Percentiles rank a stretch among this genome's conserved stretches.
phyloP scores from a whole-genome alignment of 2,888 invertebrate genomes.

The Schizaphis graminum region DNA sequence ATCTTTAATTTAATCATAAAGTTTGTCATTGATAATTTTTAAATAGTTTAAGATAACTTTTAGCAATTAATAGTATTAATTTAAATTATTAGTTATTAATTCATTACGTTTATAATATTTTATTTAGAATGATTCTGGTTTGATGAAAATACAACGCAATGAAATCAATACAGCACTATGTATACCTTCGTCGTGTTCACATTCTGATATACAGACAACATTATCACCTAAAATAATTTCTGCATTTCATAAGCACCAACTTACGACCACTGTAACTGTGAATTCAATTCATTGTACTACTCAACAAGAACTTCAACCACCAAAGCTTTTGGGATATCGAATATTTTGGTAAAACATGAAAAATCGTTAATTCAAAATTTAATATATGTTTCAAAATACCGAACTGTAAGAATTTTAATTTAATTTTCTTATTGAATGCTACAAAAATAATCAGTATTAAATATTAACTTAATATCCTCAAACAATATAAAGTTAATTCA shows the following conservation, averaged over 20 bases:
- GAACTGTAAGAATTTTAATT: neutral
- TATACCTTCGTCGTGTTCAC: constrained; percentile 67
- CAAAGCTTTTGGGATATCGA: constrained; percentile 49
- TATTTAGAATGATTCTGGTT: constrained; percentile 41
- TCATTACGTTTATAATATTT: neutral
- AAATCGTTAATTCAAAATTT: neutral
- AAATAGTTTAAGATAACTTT: neutral
- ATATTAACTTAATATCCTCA: neutral
- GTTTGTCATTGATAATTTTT: neutral
- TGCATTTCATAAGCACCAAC: constrained; percentile 55
- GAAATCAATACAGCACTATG: constrained; percentile 68
- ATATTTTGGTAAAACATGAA: constrained; percentile 54
- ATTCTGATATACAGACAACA: constrained; percentile 67
- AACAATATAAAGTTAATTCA: neutral
- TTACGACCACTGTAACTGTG: constrained; percentile 60
- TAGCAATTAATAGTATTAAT: neutral
- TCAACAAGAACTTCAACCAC: constrained; percentile 43
- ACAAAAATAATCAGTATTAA: neutral
- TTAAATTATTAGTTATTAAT: neutral
- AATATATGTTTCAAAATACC: neutral
- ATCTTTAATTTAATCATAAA: neutral
- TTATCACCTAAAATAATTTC: constrained; percentile 68
- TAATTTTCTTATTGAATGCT: neutral
- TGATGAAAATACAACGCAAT: constrained; percentile 50
- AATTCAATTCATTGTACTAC: constrained; percentile 55